These are phyloP conservation scores for Leptodirus hochenwartii DNA, from an alignment of 2,888 invertebrate genomes.

Conservation along the genomic window DNA sequence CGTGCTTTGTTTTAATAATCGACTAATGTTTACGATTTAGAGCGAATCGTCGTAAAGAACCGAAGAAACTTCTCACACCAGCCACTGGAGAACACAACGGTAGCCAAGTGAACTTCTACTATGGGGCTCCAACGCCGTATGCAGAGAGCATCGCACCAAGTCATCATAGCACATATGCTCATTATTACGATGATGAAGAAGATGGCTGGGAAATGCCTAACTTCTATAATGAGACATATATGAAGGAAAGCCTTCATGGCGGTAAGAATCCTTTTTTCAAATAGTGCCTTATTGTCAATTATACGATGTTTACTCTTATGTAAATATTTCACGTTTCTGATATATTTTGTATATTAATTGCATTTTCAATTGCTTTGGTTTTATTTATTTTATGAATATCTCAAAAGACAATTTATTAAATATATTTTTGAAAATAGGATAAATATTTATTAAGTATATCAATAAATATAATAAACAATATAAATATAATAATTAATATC, in stretches of 20 bases:
- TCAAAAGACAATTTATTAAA: too few species aligned
- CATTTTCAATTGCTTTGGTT: too few species aligned
- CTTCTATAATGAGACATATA: conserved; percentile 90
- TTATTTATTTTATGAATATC: too few species aligned
- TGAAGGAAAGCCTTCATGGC: conserved; percentile 84
- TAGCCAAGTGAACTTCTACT: conserved; percentile 90
- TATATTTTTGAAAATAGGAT: too few species aligned
- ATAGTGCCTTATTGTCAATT: too few species aligned
- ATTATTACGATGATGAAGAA: conserved; percentile 90
- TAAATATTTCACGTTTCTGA: too few species aligned
- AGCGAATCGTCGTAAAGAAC: conserved; percentile 73
- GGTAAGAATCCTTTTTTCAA: too few species aligned
- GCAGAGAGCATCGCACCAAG: conserved; percentile 91
- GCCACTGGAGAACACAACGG: conserved; percentile 84
- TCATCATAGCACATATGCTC: conserved; percentile 88
- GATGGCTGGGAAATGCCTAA: conserved; percentile 97
- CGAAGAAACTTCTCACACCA: conserved; percentile 77
- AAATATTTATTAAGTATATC: too few species aligned
- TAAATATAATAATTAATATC: too few species aligned
- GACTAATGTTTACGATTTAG: conserved; percentile 26
- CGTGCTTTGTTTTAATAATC: conserved; percentile 6
- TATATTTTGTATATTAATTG: too few species aligned
- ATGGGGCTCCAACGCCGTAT: conserved; percentile 86
- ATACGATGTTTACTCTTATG: too few species aligned
- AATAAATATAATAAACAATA: too few species aligned